Percentiles rank a stretch among this genome's conserved stretches.
phyloP scores from a whole-genome alignment of 2,113 vertebrate genomes.

The Symphodus melops region DNA sequence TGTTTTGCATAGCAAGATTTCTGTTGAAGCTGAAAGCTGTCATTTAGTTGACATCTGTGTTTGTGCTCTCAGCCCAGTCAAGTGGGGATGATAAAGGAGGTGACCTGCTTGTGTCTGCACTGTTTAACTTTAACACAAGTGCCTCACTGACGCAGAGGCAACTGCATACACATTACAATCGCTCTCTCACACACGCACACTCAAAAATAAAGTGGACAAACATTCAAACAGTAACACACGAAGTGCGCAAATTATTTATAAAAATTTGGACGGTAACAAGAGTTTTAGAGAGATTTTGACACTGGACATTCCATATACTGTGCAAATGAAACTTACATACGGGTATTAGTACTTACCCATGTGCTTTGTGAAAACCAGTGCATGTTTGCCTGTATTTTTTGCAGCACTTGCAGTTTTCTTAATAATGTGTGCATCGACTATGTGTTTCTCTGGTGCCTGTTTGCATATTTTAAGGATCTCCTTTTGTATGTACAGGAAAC shows the following conservation, averaged over 20 bases:
- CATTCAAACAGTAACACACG: neutral
- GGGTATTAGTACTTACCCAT: too few species aligned
- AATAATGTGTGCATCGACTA: neutral
- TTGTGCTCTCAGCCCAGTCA: constrained; percentile 34
- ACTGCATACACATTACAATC: neutral
- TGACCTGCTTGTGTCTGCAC: constrained; percentile 53
- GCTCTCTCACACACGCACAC: neutral
- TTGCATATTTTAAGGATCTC: constrained; percentile 16
- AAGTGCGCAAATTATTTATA: constrained; percentile 6
- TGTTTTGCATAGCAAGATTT: constrained; percentile 1
- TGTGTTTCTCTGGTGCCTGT: constrained; percentile 16
- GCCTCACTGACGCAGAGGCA: constrained; percentile 13
- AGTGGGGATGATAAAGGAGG: constrained; percentile 62
- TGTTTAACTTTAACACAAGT: constrained; percentile 71
- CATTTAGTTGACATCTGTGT: constrained; percentile 61
- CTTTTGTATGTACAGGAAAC: constrained; percentile 54
- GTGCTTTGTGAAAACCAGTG: too few species aligned
- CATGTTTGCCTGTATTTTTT: too few species aligned
- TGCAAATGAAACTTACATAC: too few species aligned
- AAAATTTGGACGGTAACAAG: neutral
- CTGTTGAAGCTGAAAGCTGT: constrained; percentile 40
- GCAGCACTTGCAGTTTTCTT: neutral
- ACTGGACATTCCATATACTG: too few species aligned
- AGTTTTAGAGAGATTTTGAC: too few species aligned
- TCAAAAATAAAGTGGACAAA: constrained; percentile 1